Evolutionary conservation across 2,888 invertebrate genomes (phyloP), one percentile per base, ranked within the genome.

Genomic region (Calliopum simillimum): DNA sequence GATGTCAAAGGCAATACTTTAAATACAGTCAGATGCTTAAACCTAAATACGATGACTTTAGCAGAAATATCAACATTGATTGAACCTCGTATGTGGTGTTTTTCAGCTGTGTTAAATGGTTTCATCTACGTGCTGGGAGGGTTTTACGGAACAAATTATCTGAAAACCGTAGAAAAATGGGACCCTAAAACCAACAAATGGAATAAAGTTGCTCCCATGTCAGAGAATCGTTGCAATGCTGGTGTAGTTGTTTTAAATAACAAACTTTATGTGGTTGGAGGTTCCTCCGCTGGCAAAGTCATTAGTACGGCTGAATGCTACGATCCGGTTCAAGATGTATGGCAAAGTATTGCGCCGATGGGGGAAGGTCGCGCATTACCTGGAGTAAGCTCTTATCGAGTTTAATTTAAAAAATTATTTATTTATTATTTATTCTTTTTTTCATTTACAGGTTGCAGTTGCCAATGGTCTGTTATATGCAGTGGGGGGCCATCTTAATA

Each of bases 91-190:
- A 93, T 94, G 82, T 94, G 94, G 0, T 86, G 94, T 71, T 93
- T 93, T 13, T 93, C 94, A 33, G 93, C 94, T 3, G 92, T 94
- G 46, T 88, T 95, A 59, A 89, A 92, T 68, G 89, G 89, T 0
- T 95, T 96, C 0, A 88, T 98, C 71, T 98, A 98, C 87, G 97
- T 97, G 0, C 95, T 97, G 3, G 97, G 97, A 2, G 97, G 97
- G 0, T 97, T 97, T 82, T 97, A 97, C 85, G 97, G 84, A 59
- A 86, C 86, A 86, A 96, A 96, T 80, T 97, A 97, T 84, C 88
- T 97, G 56, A 96, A 95, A 84, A 95, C 96, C 0, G 97, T 97
- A 0, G 97, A 98, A 87, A 88, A 92, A 71, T 97, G 96, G 94
- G 97, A 97, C 87, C 94, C 96, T 12, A 90, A 91, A 71, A 92